A percentile compares a stretch with the other conserved stretches of the same genome.
These are phyloP conservation scores for Phalacrocorax aristotelis DNA, from an alignment of 2,113 vertebrate genomes.

Conservation along the genomic window DNA sequence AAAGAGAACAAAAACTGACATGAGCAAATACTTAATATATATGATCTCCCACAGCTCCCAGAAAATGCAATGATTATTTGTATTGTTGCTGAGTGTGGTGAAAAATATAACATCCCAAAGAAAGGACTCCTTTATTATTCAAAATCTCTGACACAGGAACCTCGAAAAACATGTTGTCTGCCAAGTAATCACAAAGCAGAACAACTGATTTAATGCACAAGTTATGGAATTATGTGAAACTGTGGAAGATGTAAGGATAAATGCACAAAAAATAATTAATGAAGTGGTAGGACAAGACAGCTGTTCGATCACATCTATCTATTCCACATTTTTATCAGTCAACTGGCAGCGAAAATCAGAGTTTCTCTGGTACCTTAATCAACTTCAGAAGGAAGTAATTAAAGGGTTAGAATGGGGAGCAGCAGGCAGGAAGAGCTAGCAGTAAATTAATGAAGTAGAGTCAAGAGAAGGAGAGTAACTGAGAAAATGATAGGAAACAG, in stretches of 20 bases:
- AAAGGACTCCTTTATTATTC: not conserved
- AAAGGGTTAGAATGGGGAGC: not conserved
- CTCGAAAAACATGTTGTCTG: not conserved
- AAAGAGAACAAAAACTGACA: not conserved
- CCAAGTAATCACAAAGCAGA: not conserved
- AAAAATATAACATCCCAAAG: not conserved
- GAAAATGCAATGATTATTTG: not conserved
- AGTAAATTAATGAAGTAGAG: not conserved
- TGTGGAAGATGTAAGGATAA: not conserved
- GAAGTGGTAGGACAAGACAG: not conserved
- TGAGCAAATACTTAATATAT: not conserved
- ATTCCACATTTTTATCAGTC: not conserved
- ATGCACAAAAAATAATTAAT: not conserved
- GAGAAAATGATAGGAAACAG: constrained; percentile 12
- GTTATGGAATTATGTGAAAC: not conserved
- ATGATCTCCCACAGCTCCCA: not conserved
- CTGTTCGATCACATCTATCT: not conserved
- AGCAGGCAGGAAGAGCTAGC: not conserved
- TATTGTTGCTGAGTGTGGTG: not conserved
- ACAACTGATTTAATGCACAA: not conserved
- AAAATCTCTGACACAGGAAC: not conserved
- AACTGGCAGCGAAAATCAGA: not conserved
- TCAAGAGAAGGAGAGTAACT: not conserved
- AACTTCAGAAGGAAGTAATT: not conserved
- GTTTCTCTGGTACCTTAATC: not conserved